Evolutionary conservation across 2,113 vertebrate genomes (phyloP).

Genomic region (Garra rufa): DNA sequence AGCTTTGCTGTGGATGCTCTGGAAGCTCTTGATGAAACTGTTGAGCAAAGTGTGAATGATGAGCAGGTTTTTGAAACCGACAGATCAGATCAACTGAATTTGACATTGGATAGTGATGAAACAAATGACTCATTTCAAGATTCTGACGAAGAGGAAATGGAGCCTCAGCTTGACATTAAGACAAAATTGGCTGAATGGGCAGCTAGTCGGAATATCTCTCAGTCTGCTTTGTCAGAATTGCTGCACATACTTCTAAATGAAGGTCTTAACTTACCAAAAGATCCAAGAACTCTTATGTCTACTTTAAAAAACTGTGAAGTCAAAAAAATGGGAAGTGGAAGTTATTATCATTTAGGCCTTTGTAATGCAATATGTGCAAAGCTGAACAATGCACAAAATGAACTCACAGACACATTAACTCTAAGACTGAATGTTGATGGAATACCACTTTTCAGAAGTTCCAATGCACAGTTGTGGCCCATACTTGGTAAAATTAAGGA

Average conservation of each 20-base stretch:
- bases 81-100: background rate
- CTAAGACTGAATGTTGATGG: no score
- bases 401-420: background rate
- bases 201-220: slow-evolving; percentile 1
- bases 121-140: background rate
- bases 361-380: background rate
- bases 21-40: slow-evolving; percentile 7
- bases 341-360: background rate
- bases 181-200: slow-evolving; percentile 16
- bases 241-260: background rate
- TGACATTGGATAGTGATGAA: slow-evolving; percentile 13
- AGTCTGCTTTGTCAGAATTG: slow-evolving; percentile 11
- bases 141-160: background rate
- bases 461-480: no score
- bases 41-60: background rate
- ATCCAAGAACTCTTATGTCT: background rate
- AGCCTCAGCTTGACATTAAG: background rate
- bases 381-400: slow-evolving; percentile 7
- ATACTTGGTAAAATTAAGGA: background rate
- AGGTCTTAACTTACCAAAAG: slow-evolving; percentile 1
- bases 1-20: slow-evolving; percentile 4
- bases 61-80: background rate
- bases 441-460: no score
- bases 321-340: background rate
- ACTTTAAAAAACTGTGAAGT: slow-evolving; percentile 8